These are phyloP conservation scores for Labeo rohita DNA, from an alignment of 2,113 vertebrate species.

Conservation along the genomic window DNA sequence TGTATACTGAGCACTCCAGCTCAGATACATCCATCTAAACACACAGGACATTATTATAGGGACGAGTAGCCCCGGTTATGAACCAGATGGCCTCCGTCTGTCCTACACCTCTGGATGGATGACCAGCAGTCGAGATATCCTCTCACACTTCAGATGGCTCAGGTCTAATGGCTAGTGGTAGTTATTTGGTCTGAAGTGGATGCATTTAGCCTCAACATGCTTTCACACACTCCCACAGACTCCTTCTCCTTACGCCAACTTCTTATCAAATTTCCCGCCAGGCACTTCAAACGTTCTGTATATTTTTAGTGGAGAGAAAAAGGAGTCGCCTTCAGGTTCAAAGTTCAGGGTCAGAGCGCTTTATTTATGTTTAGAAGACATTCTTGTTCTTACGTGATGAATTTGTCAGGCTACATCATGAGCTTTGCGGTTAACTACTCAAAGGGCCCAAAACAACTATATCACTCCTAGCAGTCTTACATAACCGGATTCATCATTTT, in stretches of 20 bases:
- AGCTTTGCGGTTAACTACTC: slow-evolving; percentile 25
- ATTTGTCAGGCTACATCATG: slow-evolving; percentile 29
- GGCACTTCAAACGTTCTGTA: slow-evolving; percentile 53
- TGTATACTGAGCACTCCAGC: slow-evolving; percentile 1
- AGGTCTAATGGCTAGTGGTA: slow-evolving; percentile 51
- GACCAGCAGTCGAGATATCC: slow-evolving; percentile 16
- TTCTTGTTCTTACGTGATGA: slow-evolving; percentile 35
- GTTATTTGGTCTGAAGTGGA: slow-evolving; percentile 38
- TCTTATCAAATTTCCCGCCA: slow-evolving; percentile 51
- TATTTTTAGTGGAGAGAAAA: slow-evolving; percentile 47
- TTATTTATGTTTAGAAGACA: slow-evolving; percentile 56
- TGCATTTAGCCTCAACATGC: slow-evolving; percentile 41
- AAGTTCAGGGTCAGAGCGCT: slow-evolving; percentile 54
- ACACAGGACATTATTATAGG: slow-evolving; percentile 33
- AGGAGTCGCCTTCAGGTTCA: slow-evolving; percentile 51
- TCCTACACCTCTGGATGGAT: slow-evolving; percentile 50
- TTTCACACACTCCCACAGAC: slow-evolving; percentile 48
- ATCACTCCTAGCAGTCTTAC: slow-evolving; percentile 23
- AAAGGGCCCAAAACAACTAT: slow-evolving; percentile 21
- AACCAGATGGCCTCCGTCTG: slow-evolving; percentile 61
- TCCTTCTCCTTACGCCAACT: slow-evolving; percentile 16
- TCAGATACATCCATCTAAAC: slow-evolving; percentile 43
- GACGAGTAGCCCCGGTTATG: slow-evolving; percentile 17
- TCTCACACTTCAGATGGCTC: slow-evolving; percentile 45
- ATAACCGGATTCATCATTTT: slow-evolving; percentile 36